These are phyloP conservation scores for Melipona bicolor DNA, from an alignment of 2,888 invertebrate species.

Conservation along the genomic window DNA sequence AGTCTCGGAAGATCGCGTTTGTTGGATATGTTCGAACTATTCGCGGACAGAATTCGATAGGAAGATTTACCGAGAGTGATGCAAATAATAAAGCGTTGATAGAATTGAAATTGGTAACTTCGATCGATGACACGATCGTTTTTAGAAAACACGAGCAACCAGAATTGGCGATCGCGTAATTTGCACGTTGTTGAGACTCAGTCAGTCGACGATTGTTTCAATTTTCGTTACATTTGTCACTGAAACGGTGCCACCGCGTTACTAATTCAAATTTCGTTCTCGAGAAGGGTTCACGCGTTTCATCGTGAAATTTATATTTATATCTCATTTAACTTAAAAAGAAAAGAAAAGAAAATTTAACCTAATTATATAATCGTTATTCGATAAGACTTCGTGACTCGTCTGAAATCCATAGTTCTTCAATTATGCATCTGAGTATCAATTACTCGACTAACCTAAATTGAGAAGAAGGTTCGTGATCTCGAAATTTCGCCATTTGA, in stretches of 20 bases:
- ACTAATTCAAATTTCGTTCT: background rate
- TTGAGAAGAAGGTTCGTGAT: background rate
- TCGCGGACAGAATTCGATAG: background rate
- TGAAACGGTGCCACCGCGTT: background rate
- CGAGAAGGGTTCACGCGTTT: background rate
- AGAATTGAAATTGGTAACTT: constrained; percentile 7
- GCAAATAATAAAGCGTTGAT: background rate
- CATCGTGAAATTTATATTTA: background rate
- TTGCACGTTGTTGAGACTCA: background rate
- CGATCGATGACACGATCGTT: constrained; percentile 38
- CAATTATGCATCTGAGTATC: no score
- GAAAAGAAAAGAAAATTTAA: background rate
- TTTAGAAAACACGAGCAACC: constrained; percentile 19
- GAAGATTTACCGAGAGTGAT: background rate
- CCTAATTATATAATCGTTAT: background rate
- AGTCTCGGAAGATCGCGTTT: background rate
- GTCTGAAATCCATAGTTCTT: no score
- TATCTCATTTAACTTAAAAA: background rate
- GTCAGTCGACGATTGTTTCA: background rate
- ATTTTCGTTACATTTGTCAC: background rate
- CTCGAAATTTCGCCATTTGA: background rate
- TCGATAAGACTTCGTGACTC: background rate
- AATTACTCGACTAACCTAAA: background rate
- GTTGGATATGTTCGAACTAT: background rate
- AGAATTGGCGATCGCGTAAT: constrained; percentile 3